Base-by-base conservation (phyloP, 2,888 invertebrate genomes). In the Eledona agricola region DNA sequence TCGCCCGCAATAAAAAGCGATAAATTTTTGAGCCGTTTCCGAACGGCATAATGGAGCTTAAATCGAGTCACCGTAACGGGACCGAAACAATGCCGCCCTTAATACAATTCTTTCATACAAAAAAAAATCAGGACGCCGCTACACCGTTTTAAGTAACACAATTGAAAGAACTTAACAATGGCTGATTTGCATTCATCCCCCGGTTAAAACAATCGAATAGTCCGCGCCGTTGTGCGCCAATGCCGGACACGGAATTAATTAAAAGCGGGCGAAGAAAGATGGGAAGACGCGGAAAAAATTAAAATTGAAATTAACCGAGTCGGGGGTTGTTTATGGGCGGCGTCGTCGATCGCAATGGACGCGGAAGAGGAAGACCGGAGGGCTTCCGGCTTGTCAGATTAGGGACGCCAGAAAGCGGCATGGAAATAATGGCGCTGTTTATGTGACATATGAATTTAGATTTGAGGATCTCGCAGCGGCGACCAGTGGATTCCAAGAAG, bases 81-180 rank as follows among this genome's bases (percentile, higher is more conserved):
- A 46, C 61, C 64, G 65, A 69, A 71, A 69, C 69, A 70, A 71
- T 68, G 64, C n/a, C n/a, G n/a, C n/a, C n/a, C n/a, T 67, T 66
- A 64, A 65, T 67, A 64, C 66, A 62, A 66, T 66, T 69, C 70
- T 70, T 71, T 62, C 60, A 54, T 17, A 32, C 40, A 65, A 65
- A 67, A n/a, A n/a, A 67, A 69, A 69, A 66, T 60, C 60, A 60
- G 60, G 58, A 61, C 59, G 62, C 59, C 65, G 64, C 63, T 66
- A 69, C 67, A 65, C 66, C 61, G 63, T 67, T 69, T 69, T 69
- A 71, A 71, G 71, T 70, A 70, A 68, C 70, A 72, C 72, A 72
- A 53, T 53, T 53, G 53, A 53, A 53, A 53, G 49, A 53, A 53
- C 49, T 53, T 28, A 49, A 53, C 49, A 53, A 53, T 53, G 42